Evolutionary conservation across 2,888 invertebrate genomes (phyloP).

Genomic region (Plutella xylostella): DNA sequence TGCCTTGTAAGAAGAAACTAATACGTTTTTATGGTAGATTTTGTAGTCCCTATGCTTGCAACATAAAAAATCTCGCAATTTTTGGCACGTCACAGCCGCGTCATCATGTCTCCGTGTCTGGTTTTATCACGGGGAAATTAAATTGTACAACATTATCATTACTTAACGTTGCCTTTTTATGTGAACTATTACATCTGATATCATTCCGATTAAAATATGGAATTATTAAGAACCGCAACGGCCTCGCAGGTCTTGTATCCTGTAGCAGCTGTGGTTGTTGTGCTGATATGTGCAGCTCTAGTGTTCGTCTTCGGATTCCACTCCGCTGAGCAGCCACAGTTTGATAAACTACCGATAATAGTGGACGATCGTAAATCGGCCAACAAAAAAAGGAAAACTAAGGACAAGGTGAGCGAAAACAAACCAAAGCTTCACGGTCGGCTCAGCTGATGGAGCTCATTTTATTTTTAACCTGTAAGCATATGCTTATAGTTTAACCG

Average conservation of each 20-base stretch:
- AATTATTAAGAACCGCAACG: constrained; percentile 69
- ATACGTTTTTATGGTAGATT: background rate
- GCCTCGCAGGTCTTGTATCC: constrained; percentile 69
- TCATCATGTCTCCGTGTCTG: constrained; percentile 73
- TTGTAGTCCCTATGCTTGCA: background rate
- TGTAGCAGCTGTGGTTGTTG: constrained; percentile 71
- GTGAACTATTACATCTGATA: constrained; percentile 48
- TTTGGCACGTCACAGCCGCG: constrained; percentile 78
- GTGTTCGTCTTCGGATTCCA: constrained; percentile 85
- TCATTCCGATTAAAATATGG: constrained; percentile 59
- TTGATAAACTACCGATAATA: constrained; percentile 75
- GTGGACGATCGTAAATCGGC: constrained; percentile 76
- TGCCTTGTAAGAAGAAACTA: no score
- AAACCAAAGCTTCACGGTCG: constrained; percentile 10
- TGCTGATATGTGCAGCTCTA: constrained; percentile 78
- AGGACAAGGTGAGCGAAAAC: constrained; percentile 74
- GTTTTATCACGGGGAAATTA: constrained; percentile 64
- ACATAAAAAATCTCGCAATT: constrained; percentile 22
- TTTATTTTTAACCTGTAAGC: constrained; percentile 60
- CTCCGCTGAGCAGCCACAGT: constrained; percentile 83
- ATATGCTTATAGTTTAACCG: constrained; percentile 40
- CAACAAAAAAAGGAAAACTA: constrained; percentile 76
- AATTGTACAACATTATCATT: constrained; percentile 62
- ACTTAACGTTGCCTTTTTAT: constrained; percentile 58
- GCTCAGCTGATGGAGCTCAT: constrained; percentile 31